Evolutionary conservation across 2,113 vertebrate genomes (phyloP), one percentile per base, ranked within the genome.

Genomic region (Ailuropoda melanoleuca): DNA sequence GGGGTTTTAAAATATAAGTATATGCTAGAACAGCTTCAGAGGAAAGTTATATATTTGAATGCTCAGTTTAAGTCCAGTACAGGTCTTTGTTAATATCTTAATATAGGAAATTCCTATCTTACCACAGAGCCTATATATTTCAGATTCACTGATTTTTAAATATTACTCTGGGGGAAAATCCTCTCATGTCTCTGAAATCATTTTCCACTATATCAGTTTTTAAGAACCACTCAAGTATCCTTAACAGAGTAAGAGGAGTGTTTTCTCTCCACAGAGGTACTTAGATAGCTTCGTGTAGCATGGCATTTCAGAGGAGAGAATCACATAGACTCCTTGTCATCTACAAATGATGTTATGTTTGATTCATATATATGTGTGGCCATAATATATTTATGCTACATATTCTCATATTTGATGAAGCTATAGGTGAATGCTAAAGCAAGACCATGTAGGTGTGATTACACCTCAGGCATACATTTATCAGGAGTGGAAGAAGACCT

Each of bases 61-160:
- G 43, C 8, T 93, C 97, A 95, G 17, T 87, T 95, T 97, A 93
- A 90, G 96, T 87, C 46, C 23, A 87, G 60, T 75, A 77, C 21
- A 62, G 89, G 75, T 93, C 93, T 95, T 97, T 96, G 93, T 97
- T 98, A 98, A 98, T 98, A 98, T 96, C 96, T 74, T 82, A 98
- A 95, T 97, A 97, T 96, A 93, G 81, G 53, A 55, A 87, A 93
- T 95, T 56, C 18, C 31, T 64, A 70, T 34, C 23, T 13, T 4
- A 46, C 39, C 64, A 50, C 66, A 95, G 80, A 95, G 24, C 10
- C 62, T 29, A 62, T 80, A 97, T 94, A 97, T 97, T 93, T 98
- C 70, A 95, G n/a, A 97, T 97, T 97, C 72, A 39, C 18, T 88
- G 60, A 48, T 95, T 98, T 97, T 97, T 83, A 86, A 98, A 92